Evolutionary conservation across 2,888 invertebrate genomes (phyloP).

Genomic region (Hetaerina titia): DNA sequence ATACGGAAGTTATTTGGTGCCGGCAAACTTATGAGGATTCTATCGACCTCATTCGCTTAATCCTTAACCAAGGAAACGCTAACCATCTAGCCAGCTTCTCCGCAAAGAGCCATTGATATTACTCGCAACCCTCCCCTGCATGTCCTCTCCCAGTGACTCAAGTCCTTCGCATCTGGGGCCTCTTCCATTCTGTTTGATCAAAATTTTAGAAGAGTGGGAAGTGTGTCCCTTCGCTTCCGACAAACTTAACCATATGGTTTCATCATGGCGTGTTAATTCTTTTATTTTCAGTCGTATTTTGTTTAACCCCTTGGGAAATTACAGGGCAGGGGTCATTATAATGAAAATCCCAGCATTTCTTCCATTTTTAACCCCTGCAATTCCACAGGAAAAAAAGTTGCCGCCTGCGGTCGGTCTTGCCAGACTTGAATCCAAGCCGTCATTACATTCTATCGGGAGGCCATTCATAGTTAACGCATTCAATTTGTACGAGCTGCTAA

Average conservation of each 20-base stretch:
- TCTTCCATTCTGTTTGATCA: background rate
- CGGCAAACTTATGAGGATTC: background rate
- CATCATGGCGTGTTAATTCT: background rate
- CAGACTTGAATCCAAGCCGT: too few species aligned
- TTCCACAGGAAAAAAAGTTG: too few species aligned
- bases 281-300: too few species aligned
- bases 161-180: background rate
- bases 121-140: background rate
- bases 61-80: background rate
- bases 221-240: background rate
- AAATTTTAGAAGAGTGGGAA: background rate
- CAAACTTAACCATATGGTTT: background rate
- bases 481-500: too few species aligned
- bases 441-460: too few species aligned
- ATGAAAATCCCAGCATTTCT: background rate
- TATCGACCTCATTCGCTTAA: background rate
- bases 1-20: background rate
- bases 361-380: background rate
- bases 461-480: too few species aligned
- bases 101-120: background rate
- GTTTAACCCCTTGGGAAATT: too few species aligned
- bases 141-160: background rate
- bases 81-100: background rate
- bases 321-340: too few species aligned
- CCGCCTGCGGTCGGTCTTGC: too few species aligned